A percentile compares a stretch with the other conserved stretches of the same genome.
phyloP scores from a whole-genome alignment of 2,888 invertebrate species.

The Volucella inanis region DNA sequence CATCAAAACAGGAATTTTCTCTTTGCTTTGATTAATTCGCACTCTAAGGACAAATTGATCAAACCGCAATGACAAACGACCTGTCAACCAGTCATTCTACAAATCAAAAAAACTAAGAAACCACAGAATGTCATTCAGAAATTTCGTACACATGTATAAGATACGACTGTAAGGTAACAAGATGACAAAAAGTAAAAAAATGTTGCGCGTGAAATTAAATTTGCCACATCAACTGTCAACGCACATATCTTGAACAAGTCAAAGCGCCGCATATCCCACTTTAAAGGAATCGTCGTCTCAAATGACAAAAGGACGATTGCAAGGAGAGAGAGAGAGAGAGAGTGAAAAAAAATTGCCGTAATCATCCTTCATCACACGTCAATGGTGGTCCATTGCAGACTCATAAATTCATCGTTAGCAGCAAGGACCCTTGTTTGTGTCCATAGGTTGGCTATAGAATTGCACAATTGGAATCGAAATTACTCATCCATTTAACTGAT shows the following conservation, averaged over 20 bases:
- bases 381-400: conserved; percentile 63
- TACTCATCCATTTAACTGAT: conserved; percentile 33
- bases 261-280: conserved; percentile 51
- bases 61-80: conserved; percentile 65
- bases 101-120: conserved; percentile 17
- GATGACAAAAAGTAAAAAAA: conserved; percentile 51
- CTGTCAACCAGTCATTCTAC: conserved; percentile 49
- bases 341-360: conserved; percentile 38
- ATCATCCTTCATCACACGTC: conserved; percentile 70
- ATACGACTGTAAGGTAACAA: conserved; percentile 6
- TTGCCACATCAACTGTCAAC: conserved; percentile 70
- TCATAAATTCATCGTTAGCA: conserved; percentile 72
- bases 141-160: conserved; percentile 32
- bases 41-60: conserved; percentile 67
- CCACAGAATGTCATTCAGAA: conserved; percentile 33
- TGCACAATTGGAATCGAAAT: conserved; percentile 5
- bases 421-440: conserved; percentile 48
- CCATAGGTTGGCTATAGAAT: conserved; percentile 24
- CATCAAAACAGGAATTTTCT: background rate
- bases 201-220: conserved; percentile 74
- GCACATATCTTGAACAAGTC: conserved; percentile 19
- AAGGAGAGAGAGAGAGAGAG: background rate
- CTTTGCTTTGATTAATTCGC: conserved; percentile 41
- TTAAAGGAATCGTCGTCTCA: conserved; percentile 23
- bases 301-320: conserved; percentile 24